Evolutionary conservation across 64 coral and sea anemone species (phyloP).

Genomic region (Actinia tenebrosa): DNA sequence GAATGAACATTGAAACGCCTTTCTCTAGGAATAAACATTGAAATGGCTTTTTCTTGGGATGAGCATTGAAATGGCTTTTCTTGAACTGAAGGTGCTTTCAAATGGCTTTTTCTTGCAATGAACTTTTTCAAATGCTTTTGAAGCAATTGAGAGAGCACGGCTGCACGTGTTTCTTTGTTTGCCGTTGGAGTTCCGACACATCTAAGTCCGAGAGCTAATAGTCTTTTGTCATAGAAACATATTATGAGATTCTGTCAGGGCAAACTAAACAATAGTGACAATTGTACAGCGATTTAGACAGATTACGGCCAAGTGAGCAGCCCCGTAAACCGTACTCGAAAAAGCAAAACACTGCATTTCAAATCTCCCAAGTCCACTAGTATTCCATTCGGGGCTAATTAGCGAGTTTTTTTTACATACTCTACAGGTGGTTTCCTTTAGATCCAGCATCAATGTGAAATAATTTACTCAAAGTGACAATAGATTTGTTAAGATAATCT

Average conservation of each 20-base stretch:
- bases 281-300: slow-evolving; percentile 1
- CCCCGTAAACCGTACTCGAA: neutral
- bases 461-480: neutral
- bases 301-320: slow-evolving; percentile 6
- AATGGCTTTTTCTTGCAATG: neutral
- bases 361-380: neutral
- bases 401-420: neutral
- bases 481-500: neutral
- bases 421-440: neutral
- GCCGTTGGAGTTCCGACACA: slow-evolving; percentile 17
- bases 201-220: slow-evolving; percentile 15
- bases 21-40: neutral
- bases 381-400: neutral
- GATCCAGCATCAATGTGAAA: neutral
- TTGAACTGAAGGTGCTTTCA: neutral
- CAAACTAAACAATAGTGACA: neutral
- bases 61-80: neutral
- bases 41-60: slow-evolving; percentile 15
- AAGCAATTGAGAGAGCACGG: slow-evolving; percentile 14
- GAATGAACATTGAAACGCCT: neutral
- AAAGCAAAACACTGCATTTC: neutral
- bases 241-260: slow-evolving; percentile 1
- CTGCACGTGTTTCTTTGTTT: slow-evolving; percentile 26
- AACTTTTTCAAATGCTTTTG: slow-evolving; percentile 18
- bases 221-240: slow-evolving; percentile 21